A percentile compares a stretch with the other conserved stretches of the same genome.
Conservation (phyloP, 2,113 vertebrate genomes). For the Hypomesus transpacificus region DNA sequence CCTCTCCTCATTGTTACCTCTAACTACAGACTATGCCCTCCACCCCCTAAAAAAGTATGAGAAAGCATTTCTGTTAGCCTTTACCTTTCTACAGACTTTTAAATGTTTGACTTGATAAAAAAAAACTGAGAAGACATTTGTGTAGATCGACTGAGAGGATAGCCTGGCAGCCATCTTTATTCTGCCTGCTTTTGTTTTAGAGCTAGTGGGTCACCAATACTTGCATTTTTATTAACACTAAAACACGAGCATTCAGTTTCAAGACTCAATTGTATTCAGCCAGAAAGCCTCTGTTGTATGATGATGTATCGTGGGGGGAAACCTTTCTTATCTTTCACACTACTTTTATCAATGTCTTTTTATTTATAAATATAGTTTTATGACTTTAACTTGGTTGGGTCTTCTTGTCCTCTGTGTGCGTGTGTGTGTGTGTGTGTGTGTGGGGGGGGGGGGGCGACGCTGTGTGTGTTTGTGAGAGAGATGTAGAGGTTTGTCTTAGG, state of each 20-base stretch:
- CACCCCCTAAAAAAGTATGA: slow-evolving; percentile 4
- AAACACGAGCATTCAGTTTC: slow-evolving; percentile 51
- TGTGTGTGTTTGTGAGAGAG: neutral
- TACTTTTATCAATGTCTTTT: slow-evolving; percentile 74
- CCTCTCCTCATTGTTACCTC: slow-evolving; percentile 29
- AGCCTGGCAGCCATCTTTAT: slow-evolving; percentile 39
- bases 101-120: slow-evolving; percentile 58
- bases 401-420: slow-evolving; percentile 14
- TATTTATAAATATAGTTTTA: slow-evolving; percentile 97
- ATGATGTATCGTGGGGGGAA: slow-evolving; percentile 67
- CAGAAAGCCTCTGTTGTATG: slow-evolving; percentile 62
- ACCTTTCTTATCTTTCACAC: slow-evolving; percentile 67
- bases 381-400: slow-evolving; percentile 64
- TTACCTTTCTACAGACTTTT: slow-evolving; percentile 52
- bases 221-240: slow-evolving; percentile 52
- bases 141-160: slow-evolving; percentile 51
- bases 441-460: neutral
- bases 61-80: slow-evolving; percentile 52
- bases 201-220: slow-evolving; percentile 56
- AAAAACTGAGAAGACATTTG: slow-evolving; percentile 48
- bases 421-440: slow-evolving; percentile 1
- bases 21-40: slow-evolving; percentile 16
- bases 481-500: slow-evolving; percentile 13
- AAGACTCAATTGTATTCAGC: slow-evolving; percentile 15
- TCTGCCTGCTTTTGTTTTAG: slow-evolving; percentile 59